phyloP scores from a whole-genome alignment of 2,888 invertebrate species.

The Smittia sp. region DNA sequence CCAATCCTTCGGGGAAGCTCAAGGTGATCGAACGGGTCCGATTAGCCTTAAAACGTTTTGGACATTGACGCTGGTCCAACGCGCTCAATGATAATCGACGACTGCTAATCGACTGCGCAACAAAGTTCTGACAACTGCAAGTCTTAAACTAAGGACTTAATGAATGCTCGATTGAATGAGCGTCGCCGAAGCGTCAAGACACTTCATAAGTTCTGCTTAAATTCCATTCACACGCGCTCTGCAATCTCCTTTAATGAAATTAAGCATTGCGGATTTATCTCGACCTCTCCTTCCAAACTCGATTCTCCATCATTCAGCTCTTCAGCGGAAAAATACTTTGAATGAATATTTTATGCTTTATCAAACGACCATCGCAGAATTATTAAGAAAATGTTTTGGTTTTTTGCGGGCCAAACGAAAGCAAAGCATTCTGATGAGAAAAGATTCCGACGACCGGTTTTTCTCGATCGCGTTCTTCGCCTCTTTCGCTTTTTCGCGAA shows the following conservation, averaged over 20 bases:
- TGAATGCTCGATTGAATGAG: background rate
- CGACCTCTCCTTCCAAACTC: background rate
- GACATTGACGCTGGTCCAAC: no score
- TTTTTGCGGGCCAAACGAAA: constrained; percentile 2
- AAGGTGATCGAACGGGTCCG: background rate
- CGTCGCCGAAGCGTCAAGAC: background rate
- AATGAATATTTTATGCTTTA: background rate
- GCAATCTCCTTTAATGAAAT: background rate
- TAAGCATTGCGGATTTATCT: background rate
- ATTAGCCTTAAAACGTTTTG: no score
- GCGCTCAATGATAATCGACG: no score
- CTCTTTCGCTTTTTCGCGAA: background rate
- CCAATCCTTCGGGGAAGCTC: background rate
- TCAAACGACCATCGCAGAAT: constrained; percentile 5
- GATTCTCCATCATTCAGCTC: background rate
- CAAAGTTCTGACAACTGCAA: no score
- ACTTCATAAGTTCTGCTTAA: background rate
- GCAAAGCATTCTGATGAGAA: background rate
- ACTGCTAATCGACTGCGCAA: no score
- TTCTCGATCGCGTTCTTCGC: background rate
- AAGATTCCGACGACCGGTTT: background rate
- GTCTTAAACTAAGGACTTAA: no score
- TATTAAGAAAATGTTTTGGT: background rate
- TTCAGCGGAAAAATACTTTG: background rate
- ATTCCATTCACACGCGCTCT: background rate